Evolutionary conservation across 2,888 invertebrate genomes (phyloP), one percentile per base, ranked within the genome.

Genomic region (Melitaea athalia): DNA sequence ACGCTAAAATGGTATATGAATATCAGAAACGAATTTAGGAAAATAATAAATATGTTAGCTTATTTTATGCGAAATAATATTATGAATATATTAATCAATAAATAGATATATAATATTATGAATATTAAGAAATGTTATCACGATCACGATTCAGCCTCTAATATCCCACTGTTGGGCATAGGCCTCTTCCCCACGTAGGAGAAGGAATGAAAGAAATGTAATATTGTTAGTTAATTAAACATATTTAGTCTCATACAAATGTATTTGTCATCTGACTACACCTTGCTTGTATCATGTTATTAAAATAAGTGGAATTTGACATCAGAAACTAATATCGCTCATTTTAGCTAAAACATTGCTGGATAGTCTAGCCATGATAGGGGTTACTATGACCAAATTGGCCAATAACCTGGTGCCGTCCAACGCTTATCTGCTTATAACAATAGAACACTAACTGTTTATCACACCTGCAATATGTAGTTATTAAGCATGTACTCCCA

Each of bases 391-490:
- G 33, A 55, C 31, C 66, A 55, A 60, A 63, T 61, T 63, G 38
- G 42, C 63, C 63, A 59, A 63, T 67, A 64, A 38, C 42, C 67
- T 60, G 43, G 55, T 57, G 31, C 60, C 24, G 55, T 67, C 64
- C 33, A 24, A 45, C 67, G 68, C 70, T 68, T 70, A 64, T 63
- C 68, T 64, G 24, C 62, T 47, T 70, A 74, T 61, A 62, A 71
- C 72, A 72, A 70, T 71, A 63, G 64, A 52, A 45, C 57, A 60
- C 70, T 64, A 63, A 77, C 76, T 69, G 73, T 75, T 76, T 77
- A 76, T 73, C 75, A 73, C 74, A 73, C 72, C 66, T 64, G 15
- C 52, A 61, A 64, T 64, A 62, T 60, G 66, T 50, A 15, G 0
- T 17, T 59, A 59, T 33, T 57, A 45, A 45, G 8, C 38, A 3